A percentile compares a stretch with the other conserved stretches of the same genome.
phyloP scores from a whole-genome alignment of 2,888 invertebrate genomes.

The Tethea ocularis region DNA sequence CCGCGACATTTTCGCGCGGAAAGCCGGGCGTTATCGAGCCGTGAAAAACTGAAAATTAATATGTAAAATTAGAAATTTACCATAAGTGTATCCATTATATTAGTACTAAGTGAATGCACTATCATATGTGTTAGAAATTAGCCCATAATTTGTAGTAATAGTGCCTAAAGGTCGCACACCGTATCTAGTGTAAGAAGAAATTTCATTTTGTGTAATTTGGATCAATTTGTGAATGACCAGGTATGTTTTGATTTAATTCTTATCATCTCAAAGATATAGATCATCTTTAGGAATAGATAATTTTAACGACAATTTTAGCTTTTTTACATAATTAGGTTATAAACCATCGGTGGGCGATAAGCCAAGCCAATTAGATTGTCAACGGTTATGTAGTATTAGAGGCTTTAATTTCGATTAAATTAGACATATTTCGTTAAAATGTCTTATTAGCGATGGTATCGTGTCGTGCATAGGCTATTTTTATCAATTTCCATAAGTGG shows the following conservation, averaged over 20 bases:
- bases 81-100: conserved; percentile 44
- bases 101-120: conserved; percentile 49
- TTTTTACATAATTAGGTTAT: conserved; percentile 74
- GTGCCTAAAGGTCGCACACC: conserved; percentile 45
- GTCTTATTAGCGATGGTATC: conserved; percentile 50
- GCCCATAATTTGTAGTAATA: conserved; percentile 43
- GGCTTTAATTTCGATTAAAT: conserved; percentile 41
- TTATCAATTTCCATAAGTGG: conserved; percentile 80
- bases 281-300: conserved; percentile 29
- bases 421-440: conserved; percentile 40
- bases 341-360: conserved; percentile 77
- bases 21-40: conserved; percentile 83
- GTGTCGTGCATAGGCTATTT: conserved; percentile 67
- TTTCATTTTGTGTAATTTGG: conserved; percentile 65
- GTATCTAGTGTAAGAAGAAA: conserved; percentile 60
- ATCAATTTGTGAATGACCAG: conserved; percentile 79
- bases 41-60: conserved; percentile 76
- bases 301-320: conserved; percentile 34
- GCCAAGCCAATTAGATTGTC: conserved; percentile 72
- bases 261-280: conserved; percentile 40
- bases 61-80: conserved; percentile 52
- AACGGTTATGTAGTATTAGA: conserved; percentile 50
- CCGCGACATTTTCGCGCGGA: conserved; percentile 85
- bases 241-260: conserved; percentile 58
- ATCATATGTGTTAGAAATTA: conserved; percentile 45